Percentiles rank a stretch among this genome's conserved stretches.
Evolutionary conservation across 2,888 invertebrate species (phyloP).

Genomic region (Malthinus seriepunctatus): DNA sequence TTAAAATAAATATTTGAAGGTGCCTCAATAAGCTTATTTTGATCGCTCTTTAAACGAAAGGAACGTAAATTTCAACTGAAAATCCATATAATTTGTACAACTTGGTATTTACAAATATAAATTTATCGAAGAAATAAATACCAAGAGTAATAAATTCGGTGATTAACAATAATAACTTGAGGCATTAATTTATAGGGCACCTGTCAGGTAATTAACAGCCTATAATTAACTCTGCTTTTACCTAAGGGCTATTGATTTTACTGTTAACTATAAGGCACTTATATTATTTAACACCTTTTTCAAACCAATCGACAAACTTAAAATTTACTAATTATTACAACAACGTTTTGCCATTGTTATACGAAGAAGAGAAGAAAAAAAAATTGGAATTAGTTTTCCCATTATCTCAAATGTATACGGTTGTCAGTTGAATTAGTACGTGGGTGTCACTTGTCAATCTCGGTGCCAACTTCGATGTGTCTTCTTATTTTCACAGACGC

Average conservation of each 20-base stretch:
- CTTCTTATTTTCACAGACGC: constrained; percentile 44
- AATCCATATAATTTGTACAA: too few species aligned
- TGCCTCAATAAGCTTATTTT: too few species aligned
- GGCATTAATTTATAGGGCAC: constrained; percentile 48
- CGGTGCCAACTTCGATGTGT: constrained; percentile 44
- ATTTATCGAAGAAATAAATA: background rate
- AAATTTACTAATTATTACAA: too few species aligned
- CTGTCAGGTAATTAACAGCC: constrained; percentile 47
- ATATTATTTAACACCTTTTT: too few species aligned
- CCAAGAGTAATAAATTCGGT: constrained; percentile 27
- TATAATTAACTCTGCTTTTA: constrained; percentile 44
- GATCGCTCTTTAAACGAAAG: too few species aligned
- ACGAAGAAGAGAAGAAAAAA: background rate
- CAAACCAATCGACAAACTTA: too few species aligned
- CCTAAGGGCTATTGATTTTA: constrained; percentile 47
- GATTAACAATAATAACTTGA: constrained; percentile 48
- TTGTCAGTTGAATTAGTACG: constrained; percentile 24
- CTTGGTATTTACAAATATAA: too few species aligned
- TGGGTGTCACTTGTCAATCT: constrained; percentile 45
- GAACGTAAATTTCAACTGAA: too few species aligned
- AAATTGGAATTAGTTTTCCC: background rate
- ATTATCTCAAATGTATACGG: constrained; percentile 3
- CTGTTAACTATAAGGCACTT: constrained; percentile 13
- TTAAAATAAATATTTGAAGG: too few species aligned
- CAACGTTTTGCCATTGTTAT: too few species aligned